Conservation (phyloP, 2,888 invertebrate genomes). For the Carpatolechia fugitivella region DNA sequence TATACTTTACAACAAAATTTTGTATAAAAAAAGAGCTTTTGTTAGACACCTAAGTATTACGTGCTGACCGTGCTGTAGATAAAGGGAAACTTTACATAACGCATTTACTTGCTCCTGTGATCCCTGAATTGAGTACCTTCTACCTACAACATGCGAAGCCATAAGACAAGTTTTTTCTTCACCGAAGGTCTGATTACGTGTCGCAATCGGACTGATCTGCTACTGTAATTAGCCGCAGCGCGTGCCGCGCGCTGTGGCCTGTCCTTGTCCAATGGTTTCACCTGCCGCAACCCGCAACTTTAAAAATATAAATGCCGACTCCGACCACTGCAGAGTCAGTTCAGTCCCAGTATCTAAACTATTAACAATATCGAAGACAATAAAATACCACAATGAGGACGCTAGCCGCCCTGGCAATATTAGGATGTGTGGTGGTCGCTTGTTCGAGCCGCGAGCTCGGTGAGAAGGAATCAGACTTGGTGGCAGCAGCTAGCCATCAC, state of each 20-base stretch:
- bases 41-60: no score
- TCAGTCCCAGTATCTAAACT: constrained; percentile 57
- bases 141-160: no score
- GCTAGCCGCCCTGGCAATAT: constrained; percentile 61
- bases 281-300: constrained; percentile 62
- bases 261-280: constrained; percentile 76
- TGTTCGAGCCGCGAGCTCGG: constrained; percentile 62
- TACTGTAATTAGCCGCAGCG: constrained; percentile 60
- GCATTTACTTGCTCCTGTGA: no score
- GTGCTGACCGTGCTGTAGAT: no score
- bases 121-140: no score
- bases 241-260: constrained; percentile 43
- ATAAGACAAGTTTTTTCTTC: no score
- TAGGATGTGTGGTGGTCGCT: constrained; percentile 56
- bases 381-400: constrained; percentile 59
- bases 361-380: constrained; percentile 43
- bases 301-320: constrained; percentile 71
- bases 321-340: constrained; percentile 56
- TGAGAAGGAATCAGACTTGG: constrained; percentile 60
- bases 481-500: constrained; percentile 71
- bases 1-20: no score
- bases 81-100: no score
- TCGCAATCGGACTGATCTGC: constrained; percentile 48
- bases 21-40: no score
- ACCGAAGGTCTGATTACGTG: constrained; percentile 39